Base-by-base conservation (phyloP, 1,140 invertebrate species). In the Zelostemma sp. region DNA sequence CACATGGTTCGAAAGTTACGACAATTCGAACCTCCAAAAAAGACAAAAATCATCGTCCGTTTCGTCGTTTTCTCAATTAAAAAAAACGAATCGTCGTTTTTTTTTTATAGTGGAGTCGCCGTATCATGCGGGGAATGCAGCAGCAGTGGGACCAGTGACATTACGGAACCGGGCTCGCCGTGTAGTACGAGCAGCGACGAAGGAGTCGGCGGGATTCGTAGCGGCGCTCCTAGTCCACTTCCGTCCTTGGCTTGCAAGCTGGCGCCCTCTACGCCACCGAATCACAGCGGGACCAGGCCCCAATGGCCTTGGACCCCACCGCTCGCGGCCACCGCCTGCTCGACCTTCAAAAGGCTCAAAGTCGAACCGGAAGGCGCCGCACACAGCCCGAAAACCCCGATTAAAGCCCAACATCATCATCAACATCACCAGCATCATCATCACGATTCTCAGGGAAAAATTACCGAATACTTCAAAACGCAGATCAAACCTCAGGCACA, bases 391-490 rank as follows among this genome's bases (percentile, higher is more conserved):
- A 78, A 78, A 51, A 50, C 63, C 31, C 11, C 54, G 6, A 60
- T 21, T 35, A 73, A 72, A 16, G 19, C 46, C 15, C 43, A 51
- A 17, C 54, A 62, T 19, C 47, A 71, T 12, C 60, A 68, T 31
- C 72, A 76, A n/a, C n/a, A n/a, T n/a, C 70, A 71, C 45, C 66
- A 68, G 53, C 64, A 67, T 43, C 70, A 75, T 43, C 72, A 76
- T 18, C 78, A 80, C 62, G 80, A 82, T 33, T 69, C 81, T 6
- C 88, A 90, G 73, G 89, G 88, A 2, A 91, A 91, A 73, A 94
- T 94, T 72, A 94, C 93, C 1, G 92, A 93, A 73, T 94, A 92
- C 77, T 94, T 93, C 72, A 93, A 92, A 72, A 89, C 91, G 1
- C 92, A 93, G 78, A 91, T 91, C 80, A 93, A 93, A 80, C 88